Percentiles rank a stretch among this genome's conserved stretches.
Evolutionary conservation across 1,140 invertebrate genomes (phyloP).

Genomic region (Drosophila arawakana): DNA sequence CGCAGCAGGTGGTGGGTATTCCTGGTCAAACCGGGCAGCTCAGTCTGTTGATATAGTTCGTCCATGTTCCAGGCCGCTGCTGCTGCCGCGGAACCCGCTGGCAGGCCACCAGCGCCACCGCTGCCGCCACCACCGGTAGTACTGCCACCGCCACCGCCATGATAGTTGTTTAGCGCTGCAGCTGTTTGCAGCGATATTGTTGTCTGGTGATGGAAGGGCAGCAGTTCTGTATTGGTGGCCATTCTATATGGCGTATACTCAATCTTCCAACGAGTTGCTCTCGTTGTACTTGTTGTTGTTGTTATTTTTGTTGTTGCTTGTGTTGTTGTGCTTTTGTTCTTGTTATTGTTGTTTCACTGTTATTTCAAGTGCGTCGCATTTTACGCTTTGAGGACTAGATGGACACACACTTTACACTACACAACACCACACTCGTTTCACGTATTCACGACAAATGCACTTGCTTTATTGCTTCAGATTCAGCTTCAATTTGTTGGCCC

Average conservation of each 20-base stretch:
- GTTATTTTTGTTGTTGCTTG: constrained; percentile 5
- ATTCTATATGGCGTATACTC: constrained; percentile 43
- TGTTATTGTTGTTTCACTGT: constrained; percentile 15
- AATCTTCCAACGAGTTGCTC: constrained; percentile 12
- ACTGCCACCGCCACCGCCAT: constrained; percentile 66
- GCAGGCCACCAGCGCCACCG: constrained; percentile 35
- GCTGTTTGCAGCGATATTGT: constrained; percentile 79
- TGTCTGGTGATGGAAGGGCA: constrained; percentile 82
- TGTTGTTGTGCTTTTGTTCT: constrained; percentile 22
- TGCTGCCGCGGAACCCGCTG: constrained; percentile 36
- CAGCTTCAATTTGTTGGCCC: neutral
- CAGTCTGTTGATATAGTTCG: constrained; percentile 84
- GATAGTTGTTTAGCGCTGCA: constrained; percentile 75
- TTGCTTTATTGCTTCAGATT: constrained; percentile 9
- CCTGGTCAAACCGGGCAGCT: constrained; percentile 76
- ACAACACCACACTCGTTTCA: constrained; percentile 4
- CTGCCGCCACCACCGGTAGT: constrained; percentile 25
- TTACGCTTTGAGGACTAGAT: constrained; percentile 29
- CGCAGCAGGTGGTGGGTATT: constrained; percentile 82
- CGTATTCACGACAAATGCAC: neutral
- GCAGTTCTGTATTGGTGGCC: constrained; percentile 81
- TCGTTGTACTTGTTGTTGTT: neutral
- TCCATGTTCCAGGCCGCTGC: constrained; percentile 72
- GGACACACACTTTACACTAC: neutral
- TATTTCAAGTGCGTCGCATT: constrained; percentile 61